These are phyloP conservation scores for Plemyria rubiginata DNA, from an alignment of 2,888 invertebrate genomes.

Conservation along the genomic window DNA sequence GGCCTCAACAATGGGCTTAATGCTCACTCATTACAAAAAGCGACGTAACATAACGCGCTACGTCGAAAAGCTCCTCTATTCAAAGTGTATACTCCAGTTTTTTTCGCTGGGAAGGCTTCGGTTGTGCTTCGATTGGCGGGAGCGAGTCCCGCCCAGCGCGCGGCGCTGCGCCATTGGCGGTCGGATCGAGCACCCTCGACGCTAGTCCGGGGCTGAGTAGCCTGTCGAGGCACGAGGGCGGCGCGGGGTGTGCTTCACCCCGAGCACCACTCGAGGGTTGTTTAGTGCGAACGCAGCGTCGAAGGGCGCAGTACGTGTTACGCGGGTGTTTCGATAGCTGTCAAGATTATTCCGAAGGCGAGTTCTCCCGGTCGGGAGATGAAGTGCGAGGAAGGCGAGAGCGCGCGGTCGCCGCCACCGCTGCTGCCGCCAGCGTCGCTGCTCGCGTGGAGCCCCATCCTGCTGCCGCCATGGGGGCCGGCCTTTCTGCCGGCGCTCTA, in stretches of 20 bases:
- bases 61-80: constrained; percentile 83
- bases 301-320: constrained; percentile 79
- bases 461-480: constrained; percentile 91
- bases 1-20: constrained; percentile 84
- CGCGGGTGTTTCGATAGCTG: constrained; percentile 65
- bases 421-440: constrained; percentile 86
- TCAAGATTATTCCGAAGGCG: constrained; percentile 82
- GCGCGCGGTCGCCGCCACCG: constrained; percentile 74
- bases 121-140: constrained; percentile 64
- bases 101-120: constrained; percentile 77
- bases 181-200: constrained; percentile 79
- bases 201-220: constrained; percentile 78
- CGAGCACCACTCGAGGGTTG: constrained; percentile 84
- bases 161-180: constrained; percentile 67
- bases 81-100: constrained; percentile 83
- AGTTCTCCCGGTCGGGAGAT: constrained; percentile 82
- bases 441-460: constrained; percentile 90
- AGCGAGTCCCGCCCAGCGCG: constrained; percentile 70
- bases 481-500: constrained; percentile 89
- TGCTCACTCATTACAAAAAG: constrained; percentile 85
- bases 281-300: constrained; percentile 82
- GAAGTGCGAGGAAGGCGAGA: constrained; percentile 80
- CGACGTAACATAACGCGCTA: constrained; percentile 83
- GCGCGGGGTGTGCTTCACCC: constrained; percentile 83
- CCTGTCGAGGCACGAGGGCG: constrained; percentile 83